Base-by-base conservation (phyloP, 2,888 invertebrate species). In the Hypolimnas misippus region DNA sequence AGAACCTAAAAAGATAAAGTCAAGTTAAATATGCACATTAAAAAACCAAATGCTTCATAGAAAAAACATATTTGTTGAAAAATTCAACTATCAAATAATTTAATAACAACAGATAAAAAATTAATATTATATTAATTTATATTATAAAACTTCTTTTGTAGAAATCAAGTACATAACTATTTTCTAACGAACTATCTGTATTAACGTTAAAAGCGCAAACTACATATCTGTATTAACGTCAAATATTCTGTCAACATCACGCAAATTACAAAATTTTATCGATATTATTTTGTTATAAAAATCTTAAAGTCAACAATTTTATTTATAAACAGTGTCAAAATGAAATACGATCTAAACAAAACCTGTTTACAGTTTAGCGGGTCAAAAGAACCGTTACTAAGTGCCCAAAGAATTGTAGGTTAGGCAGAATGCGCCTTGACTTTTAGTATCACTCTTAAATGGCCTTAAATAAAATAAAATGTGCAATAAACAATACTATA, bases 351-450 rank as follows among this genome's bases (percentile, higher is more conserved):
- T 51, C 46, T 51, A 54, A 64, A 54, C 57, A 58, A 65, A 65
- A 63, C 62, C 38, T 21, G 56, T 53, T 51, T 31, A 51, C 42
- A 52, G 61, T 8, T 25, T 12, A 29, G 55, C 57, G 57, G 63
- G 66, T 63, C 66, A 62, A 31, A 62, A 57, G 16, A 42, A 59
- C 68, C 68, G 68, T 63, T 68, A 66, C 44, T 53, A n/a, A 61
- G 55, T 44, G 61, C 19, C 60, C 62, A 60, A 62, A 59, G 44
- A 55, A 46, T 64, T 68, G 56, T 66, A 60, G 66, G 64, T 60
- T 62, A 57, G 44, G 19, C 50, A 17, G 55, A 16, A 33, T 21
- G 19, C 57, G 53, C 59, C 59, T 59, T 57, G 56, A 44, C 62
- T 55, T 59, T 44, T 65, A 59, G 65, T 59, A 58, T 58, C 52